These are phyloP conservation scores for Anneissia japonica DNA, from an alignment of 35 echinoderm and acorn worm genomes.

Conservation along the genomic window DNA sequence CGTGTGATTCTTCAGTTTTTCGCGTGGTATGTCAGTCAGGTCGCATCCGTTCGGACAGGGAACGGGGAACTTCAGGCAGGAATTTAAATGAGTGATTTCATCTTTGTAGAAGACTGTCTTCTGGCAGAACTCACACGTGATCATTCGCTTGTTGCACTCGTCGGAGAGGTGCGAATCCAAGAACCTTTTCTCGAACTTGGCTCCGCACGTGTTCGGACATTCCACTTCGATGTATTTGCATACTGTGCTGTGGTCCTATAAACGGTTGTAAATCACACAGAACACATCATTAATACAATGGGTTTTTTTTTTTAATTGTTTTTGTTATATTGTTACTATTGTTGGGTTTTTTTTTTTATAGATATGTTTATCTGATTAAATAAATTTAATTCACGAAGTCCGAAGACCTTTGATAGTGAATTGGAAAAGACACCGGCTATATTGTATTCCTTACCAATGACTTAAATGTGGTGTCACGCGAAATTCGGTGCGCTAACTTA, in stretches of 20 bases:
- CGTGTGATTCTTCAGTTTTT: slow-evolving; percentile 74
- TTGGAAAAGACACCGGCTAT: no score
- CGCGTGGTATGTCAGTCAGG: slow-evolving; percentile 81
- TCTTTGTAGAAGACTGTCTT: slow-evolving; percentile 90
- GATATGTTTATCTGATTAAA: no score
- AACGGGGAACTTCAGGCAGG: slow-evolving; percentile 72
- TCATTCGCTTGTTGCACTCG: slow-evolving; percentile 86
- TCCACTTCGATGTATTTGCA: slow-evolving; percentile 85
- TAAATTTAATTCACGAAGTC: no score
- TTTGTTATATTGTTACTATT: no score
- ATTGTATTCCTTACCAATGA: no score
- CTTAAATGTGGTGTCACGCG: no score
- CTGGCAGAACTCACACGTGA: slow-evolving; percentile 90
- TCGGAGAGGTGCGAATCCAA: slow-evolving; percentile 71
- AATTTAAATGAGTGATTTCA: slow-evolving; percentile 97
- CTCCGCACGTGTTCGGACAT: slow-evolving; percentile 89
- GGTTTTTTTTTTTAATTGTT: no score
- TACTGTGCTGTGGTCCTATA: slow-evolving; percentile 54
- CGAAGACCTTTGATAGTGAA: no score
- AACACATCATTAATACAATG: no score
- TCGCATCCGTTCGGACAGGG: slow-evolving; percentile 96
- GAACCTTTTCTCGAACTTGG: slow-evolving; percentile 94
- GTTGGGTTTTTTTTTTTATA: no score
- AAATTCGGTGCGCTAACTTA: no score
- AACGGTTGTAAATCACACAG: no score